Evolutionary conservation across 1,140 invertebrate species (phyloP), one percentile per base, ranked within the genome.

Genomic region (Bursaphelenchus mucronatus): DNA sequence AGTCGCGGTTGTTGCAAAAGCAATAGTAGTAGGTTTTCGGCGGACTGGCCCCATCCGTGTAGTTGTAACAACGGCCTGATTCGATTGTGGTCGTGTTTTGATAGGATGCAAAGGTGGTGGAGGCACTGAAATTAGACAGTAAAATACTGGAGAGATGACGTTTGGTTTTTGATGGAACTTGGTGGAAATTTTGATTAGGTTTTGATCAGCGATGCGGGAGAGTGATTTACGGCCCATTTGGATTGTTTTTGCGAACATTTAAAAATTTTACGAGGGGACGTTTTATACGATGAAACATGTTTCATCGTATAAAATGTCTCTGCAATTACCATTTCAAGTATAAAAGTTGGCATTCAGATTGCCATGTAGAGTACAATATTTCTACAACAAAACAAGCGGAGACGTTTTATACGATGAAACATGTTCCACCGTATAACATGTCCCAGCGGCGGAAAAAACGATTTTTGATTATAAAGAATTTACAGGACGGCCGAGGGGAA

Each of bases 1-100:
- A 57, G 41, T 57, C 55, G 0, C 55, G 17, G 55, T 57, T 44
- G 19, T 57, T 57, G 40, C 55, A 57, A 19, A 57, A 57, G 19
- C 55, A 57, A 13, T 57, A 57, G 21, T 15, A 19, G 46, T 57
- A 63, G 9, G 57, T 64, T 61, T 64, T 64, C 41, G 63, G 58
- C 9, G 63, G 63, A 44, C 11, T 19, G 10, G 53, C 63, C 8
- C 63, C 63, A n/a, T 64, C 63, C 6, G 63, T 63, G 40, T 19
- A 64, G 6, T n/a, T 19, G 41, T 64, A 64, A 19, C 63, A 64
- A 30, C 9, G n/a, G 9, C 41, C 21, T 19, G 58, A 61, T 5
- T 43, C 53, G n/a, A 64, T 64, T 13, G 63, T 61, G 30, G 19
- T 19, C 8, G 63, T 63, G 9, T 19, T 47, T 49, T 52, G 11